Percentiles rank a stretch among this genome's conserved stretches.
Evolutionary conservation across 2,888 invertebrate species (phyloP).

Genomic region (Crioceris asparagi): DNA sequence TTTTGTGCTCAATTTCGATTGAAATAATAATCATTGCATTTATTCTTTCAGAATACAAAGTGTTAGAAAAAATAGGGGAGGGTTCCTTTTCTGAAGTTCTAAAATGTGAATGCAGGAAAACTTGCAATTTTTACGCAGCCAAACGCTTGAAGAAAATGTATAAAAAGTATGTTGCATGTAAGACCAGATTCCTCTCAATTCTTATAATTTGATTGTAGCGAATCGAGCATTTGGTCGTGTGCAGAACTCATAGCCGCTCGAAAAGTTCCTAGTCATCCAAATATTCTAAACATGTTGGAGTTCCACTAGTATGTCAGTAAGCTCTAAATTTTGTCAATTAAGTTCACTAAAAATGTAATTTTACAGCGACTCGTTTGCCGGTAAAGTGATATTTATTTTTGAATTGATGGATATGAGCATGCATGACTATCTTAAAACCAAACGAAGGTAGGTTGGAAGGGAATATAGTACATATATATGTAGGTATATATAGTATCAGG

Average conservation of each 20-base stretch:
- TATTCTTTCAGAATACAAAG: slow-evolving; percentile 44
- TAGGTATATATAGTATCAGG: too few species aligned
- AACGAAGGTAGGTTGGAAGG: slow-evolving; percentile 14
- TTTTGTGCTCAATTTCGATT: not conserved
- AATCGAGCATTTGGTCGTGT: slow-evolving; percentile 40
- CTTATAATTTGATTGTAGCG: slow-evolving; percentile 28
- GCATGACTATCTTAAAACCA: slow-evolving; percentile 45
- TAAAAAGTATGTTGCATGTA: slow-evolving; percentile 38
- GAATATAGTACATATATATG: not conserved
- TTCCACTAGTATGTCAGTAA: slow-evolving; percentile 47
- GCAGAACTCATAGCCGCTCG: slow-evolving; percentile 52
- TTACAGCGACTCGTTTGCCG: slow-evolving; percentile 45
- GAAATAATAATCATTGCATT: not conserved
- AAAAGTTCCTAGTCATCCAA: slow-evolving; percentile 48
- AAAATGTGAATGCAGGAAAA: slow-evolving; percentile 49
- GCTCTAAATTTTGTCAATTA: slow-evolving; percentile 9
- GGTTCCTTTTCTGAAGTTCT: slow-evolving; percentile 60
- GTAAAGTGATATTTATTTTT: slow-evolving; percentile 50
- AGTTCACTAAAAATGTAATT: slow-evolving; percentile 11
- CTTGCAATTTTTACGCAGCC: slow-evolving; percentile 47
- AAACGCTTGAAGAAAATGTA: slow-evolving; percentile 53
- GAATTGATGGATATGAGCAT: slow-evolving; percentile 62
- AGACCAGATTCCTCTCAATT: too few species aligned
- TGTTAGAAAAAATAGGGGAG: slow-evolving; percentile 55
- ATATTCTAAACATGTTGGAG: slow-evolving; percentile 52